Evolutionary conservation across 37 sponge, comb jelly and placozoan species (phyloP), one percentile per base, ranked within the genome.

Genomic region (Beroe ovata): DNA sequence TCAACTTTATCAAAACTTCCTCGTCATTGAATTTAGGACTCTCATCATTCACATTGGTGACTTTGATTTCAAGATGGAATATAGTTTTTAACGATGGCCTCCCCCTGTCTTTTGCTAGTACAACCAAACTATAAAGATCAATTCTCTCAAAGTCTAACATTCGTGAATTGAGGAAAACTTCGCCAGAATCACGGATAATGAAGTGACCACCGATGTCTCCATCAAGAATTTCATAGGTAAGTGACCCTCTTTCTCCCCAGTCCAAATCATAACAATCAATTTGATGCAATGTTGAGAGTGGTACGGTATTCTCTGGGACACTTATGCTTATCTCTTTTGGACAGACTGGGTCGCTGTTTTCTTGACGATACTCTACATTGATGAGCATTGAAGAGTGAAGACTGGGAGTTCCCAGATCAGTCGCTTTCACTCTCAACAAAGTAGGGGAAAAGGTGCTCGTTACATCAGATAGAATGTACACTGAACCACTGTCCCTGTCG

Each of bases 11-110:
- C 2, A 77, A 23, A 42, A 77, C 28, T 42, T 77, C 84, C 8
- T 41, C 47, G 16, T 21, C 28, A 23, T 33, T 25, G 21, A 77
- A 77, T 22, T n/a, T 54, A 2, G 84, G 84, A 28, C 54, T 11
- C n/a, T 77, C 54, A 42, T 77, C 84, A 77, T 77, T 77, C 4
- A 77, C 54, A 41, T 77, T 77, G 21, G 54, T 23, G 36, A 77
- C 84, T 4, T 0, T 42, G 28, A 77, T 23, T 18, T 42, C 84
- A 3, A 77, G 54, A 21, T 4, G 26, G 41, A 42, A 39, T 11
- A 42, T 38, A 2, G 35, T 36, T 25, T 42, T 77, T 19, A 77
- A 26, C 0, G 84, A 77, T 40, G 84, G 84, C 25, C 20, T n/a
- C 25, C 84, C 84, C 3, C 16, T 23, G 47, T 77, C 84, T 1